Base-by-base conservation (phyloP, 2,797 vertebrate genomes). In the Eulemur rubriventer region DNA sequence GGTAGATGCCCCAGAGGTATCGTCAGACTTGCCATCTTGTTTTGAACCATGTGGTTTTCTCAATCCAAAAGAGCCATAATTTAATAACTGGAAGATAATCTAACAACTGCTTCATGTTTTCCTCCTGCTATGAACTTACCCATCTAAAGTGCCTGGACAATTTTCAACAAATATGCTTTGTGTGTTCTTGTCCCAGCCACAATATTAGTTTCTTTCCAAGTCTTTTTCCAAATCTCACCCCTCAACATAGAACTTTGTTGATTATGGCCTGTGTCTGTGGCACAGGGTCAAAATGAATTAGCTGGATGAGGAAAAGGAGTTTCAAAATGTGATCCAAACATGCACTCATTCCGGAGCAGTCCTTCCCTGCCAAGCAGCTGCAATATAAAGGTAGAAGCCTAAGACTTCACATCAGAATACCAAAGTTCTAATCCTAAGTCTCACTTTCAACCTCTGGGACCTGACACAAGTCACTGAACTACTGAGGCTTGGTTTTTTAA, bases 71-170 rank as follows among this genome's bases (percentile, higher is more conserved):
- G 30, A 72, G 4, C 18, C 46, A 78, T 63, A 20, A 65, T 76
- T 94, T 96, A 33, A 55, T 72, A 50, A 70, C 0, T 35, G 22
- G 17, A 96, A 80, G 41, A 57, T 72, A 78, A 85, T 65, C 9
- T 73, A 18, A 12, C 43, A 94, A 75, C 0, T 16, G 43, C 33
- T 57, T 90, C 3, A 26, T 11, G 4, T 46, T 88, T 12, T 91
- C 7, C 20, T 83, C 7, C 48, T 91, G 24, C 35, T 75, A 17
- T 79, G 46, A 95, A 89, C 10, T 91, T 48, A 72, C 2, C 48
- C 48, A 48, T 55, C 41, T 79, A 55, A 69, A 70, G 13, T 43
- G 2, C 6, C 16, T 52, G 38, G 6, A 11, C 30, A 81, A 24
- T 61, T 70, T 79, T 72, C 43, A 55, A 52, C 14, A 85, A 81